Percentiles rank a stretch among this genome's conserved stretches.
Conservation (phyloP, 2,113 vertebrate species). For the Muscicapa adusta region DNA sequence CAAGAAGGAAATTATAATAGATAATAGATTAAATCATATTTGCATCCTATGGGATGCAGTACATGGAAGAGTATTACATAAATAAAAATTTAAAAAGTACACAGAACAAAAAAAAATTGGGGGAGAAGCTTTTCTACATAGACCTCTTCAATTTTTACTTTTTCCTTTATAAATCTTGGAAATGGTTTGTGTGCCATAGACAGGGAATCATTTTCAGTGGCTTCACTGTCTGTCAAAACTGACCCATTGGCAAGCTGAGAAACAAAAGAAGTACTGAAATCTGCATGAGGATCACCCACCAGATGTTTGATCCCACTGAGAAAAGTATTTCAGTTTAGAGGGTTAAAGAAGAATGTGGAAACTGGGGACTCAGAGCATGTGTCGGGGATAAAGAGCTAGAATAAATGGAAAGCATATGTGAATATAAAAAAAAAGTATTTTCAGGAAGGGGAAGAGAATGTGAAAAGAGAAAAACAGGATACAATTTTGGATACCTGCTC, state of each 20-base stretch:
- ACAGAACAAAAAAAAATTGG: not conserved
- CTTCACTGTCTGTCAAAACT: not conserved
- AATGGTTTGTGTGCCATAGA: not conserved
- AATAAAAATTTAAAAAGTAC: not conserved
- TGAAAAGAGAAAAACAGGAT: not conserved
- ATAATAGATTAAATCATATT: not conserved
- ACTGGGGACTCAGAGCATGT: rapidly evolving
- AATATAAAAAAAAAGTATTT: not conserved
- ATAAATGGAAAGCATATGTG: conserved; percentile 39
- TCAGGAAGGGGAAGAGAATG: not conserved
- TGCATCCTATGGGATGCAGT: not conserved
- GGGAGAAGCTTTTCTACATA: rapidly evolving
- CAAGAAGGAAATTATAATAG: not conserved
- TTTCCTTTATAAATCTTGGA: not conserved
- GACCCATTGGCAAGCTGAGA: not conserved
- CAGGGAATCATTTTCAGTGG: not conserved
- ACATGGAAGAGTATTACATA: not conserved
- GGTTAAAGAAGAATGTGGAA: conserved; percentile 17
- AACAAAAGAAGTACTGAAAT: not conserved
- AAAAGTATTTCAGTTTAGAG: not conserved
- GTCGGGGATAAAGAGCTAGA: not conserved
- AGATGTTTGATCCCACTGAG: conserved; percentile 21
- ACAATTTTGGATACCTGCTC: not conserved
- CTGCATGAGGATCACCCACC: not conserved
- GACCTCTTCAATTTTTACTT: not conserved